Conservation (phyloP, 2,888 invertebrate genomes). For the Sinhomidia bicolor region DNA sequence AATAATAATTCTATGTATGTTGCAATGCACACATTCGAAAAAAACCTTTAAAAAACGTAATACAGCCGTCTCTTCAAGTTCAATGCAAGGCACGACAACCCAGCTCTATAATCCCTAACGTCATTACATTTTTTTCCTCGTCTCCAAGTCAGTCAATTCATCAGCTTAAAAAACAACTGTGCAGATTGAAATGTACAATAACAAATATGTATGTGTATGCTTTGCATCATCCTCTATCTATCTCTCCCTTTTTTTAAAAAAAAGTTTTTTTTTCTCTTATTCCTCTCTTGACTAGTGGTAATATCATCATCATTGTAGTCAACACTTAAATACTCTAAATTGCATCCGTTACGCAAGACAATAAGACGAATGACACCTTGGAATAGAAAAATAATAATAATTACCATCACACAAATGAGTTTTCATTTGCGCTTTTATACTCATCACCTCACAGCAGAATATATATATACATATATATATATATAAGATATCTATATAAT, state of each 20-base stretch:
- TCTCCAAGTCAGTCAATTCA: constrained; percentile 35
- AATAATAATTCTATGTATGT: no score
- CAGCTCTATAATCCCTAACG: constrained; percentile 56
- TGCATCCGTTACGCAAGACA: background rate
- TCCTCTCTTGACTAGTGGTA: background rate
- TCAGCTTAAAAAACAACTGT: constrained; percentile 27
- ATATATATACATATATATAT: background rate
- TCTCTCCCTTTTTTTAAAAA: no score
- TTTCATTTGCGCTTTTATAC: background rate
- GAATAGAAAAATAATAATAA: constrained; percentile 9
- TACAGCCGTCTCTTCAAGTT: constrained; percentile 52
- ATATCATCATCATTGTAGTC: background rate
- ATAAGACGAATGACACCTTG: constrained; percentile 28
- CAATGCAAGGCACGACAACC: no score
- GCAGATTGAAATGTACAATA: background rate
- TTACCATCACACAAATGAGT: constrained; percentile 30
- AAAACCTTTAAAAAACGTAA: background rate
- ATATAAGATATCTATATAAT: no score
- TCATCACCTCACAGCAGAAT: background rate
- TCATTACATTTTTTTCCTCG: no score
- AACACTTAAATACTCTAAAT: background rate
- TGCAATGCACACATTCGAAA: no score
- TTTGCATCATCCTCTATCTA: no score
- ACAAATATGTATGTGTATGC: no score
- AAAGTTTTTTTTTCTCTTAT: background rate